Evolutionary conservation across 2,113 vertebrate genomes (phyloP).

Genomic region (Chionodraco myersi): DNA sequence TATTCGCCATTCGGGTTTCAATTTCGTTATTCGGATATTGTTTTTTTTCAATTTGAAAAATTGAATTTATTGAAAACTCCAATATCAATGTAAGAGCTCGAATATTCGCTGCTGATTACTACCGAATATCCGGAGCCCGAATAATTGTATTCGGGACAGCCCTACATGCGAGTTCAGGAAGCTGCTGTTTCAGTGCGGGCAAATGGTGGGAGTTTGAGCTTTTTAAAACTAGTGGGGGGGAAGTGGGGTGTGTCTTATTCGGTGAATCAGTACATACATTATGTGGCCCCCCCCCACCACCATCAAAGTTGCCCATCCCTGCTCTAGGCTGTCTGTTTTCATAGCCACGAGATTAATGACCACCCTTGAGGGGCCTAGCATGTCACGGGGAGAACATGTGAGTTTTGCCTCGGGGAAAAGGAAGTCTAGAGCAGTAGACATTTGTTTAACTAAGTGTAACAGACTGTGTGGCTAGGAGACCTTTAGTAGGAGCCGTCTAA

Average conservation of each 20-base stretch:
- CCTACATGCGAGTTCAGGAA: conserved; percentile 42
- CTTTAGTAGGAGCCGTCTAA: conserved; percentile 37
- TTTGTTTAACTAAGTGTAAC: conserved; percentile 60
- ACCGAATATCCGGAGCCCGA: too few species aligned
- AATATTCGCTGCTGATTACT: too few species aligned
- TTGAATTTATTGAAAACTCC: too few species aligned
- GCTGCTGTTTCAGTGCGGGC: conserved; percentile 48
- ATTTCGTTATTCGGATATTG: too few species aligned
- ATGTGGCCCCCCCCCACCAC: too few species aligned
- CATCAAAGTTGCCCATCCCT: too few species aligned
- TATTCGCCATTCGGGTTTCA: too few species aligned
- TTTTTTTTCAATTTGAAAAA: too few species aligned
- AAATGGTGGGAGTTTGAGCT: conserved; percentile 19
- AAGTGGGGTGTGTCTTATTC: conserved; percentile 2
- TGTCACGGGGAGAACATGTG: conserved; percentile 45
- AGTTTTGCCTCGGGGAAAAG: conserved; percentile 36
- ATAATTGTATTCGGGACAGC: too few species aligned
- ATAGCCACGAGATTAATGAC: conserved; percentile 42
- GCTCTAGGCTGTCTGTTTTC: conserved; percentile 41
- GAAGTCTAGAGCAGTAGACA: conserved; percentile 32
- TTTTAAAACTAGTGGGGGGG: conserved; percentile 14
- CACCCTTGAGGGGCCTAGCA: conserved; percentile 28
- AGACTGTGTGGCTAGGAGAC: conserved; percentile 14
- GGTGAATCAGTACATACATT: conserved; percentile 7
- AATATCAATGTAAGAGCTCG: too few species aligned